Percentiles rank a stretch among this genome's conserved stretches.
Conservation (phyloP, 2,888 invertebrate genomes). For the Eilema caniola region DNA sequence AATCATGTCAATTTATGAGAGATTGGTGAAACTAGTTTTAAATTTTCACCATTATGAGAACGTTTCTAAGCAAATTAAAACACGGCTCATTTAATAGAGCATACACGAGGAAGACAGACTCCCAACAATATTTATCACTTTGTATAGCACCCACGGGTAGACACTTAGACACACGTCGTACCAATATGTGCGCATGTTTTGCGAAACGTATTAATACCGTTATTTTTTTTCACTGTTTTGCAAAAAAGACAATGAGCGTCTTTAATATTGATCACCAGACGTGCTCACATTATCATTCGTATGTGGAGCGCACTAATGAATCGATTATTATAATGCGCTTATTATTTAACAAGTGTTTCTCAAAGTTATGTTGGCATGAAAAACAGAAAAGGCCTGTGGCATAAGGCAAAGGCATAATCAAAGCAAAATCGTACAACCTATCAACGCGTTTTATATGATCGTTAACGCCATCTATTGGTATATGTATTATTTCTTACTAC, state of each 20-base stretch:
- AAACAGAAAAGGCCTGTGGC: no score
- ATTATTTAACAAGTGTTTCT: slow-evolving; percentile 25
- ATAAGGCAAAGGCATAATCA: no score
- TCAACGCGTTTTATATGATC: no score
- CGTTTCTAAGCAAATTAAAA: no score
- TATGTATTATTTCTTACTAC: no score
- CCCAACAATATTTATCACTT: not conserved
- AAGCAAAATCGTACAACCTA: no score
- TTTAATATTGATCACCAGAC: slow-evolving; percentile 8
- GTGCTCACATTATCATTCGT: slow-evolving; percentile 2
- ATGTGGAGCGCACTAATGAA: slow-evolving; percentile 11
- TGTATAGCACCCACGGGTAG: not conserved
- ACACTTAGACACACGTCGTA: not conserved
- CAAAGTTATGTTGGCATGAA: no score
- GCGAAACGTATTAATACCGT: not conserved
- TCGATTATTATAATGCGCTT: slow-evolving; percentile 28
- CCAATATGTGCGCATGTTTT: slow-evolving; percentile 4
- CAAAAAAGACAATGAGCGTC: not conserved
- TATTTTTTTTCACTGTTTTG: slow-evolving; percentile 4
- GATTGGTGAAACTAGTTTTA: no score
- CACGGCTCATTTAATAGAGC: not conserved
- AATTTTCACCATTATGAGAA: no score
- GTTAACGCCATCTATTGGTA: no score
- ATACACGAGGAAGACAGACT: not conserved
- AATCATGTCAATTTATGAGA: no score